phyloP scores from a whole-genome alignment of 2,113 vertebrate species.

The Pseudopodoces humilis region DNA sequence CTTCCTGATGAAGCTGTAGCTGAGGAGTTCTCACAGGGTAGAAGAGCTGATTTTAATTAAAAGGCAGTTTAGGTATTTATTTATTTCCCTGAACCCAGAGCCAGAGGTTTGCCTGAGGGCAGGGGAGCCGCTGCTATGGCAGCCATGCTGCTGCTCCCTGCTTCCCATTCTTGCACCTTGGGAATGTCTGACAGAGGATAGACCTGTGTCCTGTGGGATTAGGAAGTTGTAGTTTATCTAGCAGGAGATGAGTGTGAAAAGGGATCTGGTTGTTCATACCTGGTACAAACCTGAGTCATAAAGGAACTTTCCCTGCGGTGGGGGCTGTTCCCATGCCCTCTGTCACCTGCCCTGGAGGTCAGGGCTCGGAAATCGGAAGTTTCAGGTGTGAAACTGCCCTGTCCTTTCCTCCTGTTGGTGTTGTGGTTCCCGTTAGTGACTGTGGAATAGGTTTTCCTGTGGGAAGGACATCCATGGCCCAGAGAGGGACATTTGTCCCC shows the following conservation, averaged over 20 bases:
- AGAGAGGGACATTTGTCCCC: background rate
- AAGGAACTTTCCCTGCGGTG: background rate
- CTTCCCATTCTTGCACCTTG: background rate
- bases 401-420: background rate
- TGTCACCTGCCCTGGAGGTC: background rate
- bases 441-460: background rate
- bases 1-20: background rate
- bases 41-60: slow-evolving; percentile 10
- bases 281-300: background rate
- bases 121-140: background rate
- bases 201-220: background rate
- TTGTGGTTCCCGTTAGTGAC: background rate
- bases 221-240: background rate
- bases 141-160: background rate
- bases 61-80: background rate
- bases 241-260: background rate
- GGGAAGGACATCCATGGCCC: background rate
- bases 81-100: background rate
- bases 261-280: background rate
- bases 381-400: background rate
- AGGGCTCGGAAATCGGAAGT: background rate
- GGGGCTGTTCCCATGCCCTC: background rate
- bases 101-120: background rate
- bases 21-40: background rate
- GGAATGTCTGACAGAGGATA: background rate